These are phyloP conservation scores for Cacatua alba DNA, from an alignment of 2,113 vertebrate genomes.

Conservation along the genomic window DNA sequence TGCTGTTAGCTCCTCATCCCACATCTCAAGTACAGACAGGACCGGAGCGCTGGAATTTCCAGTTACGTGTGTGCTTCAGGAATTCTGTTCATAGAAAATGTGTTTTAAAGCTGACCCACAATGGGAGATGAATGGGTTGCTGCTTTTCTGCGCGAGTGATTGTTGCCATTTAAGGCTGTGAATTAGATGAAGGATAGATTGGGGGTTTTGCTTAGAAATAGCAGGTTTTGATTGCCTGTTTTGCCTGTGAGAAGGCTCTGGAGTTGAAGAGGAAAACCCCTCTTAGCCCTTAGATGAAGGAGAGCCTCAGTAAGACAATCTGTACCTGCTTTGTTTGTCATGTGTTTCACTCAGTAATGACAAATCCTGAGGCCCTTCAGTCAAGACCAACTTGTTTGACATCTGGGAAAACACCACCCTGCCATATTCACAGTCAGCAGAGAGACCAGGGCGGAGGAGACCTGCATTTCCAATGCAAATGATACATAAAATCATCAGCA, in stretches of 20 bases:
- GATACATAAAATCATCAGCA: background rate
- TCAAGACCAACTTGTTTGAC: background rate
- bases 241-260: background rate
- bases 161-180: slow-evolving; percentile 23
- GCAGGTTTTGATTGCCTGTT: background rate
- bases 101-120: slow-evolving; percentile 34
- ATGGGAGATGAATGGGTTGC: slow-evolving; percentile 1
- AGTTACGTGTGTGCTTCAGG: slow-evolving; percentile 21
- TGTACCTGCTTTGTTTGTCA: background rate
- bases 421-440: background rate
- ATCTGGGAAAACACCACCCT: background rate
- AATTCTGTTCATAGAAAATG: slow-evolving; percentile 13
- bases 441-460: background rate
- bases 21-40: slow-evolving; percentile 48
- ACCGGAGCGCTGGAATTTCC: background rate
- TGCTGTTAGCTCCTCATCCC: background rate
- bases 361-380: background rate
- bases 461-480: slow-evolving; percentile 56
- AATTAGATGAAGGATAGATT: background rate
- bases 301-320: background rate
- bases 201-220: background rate
- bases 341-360: slow-evolving; percentile 4
- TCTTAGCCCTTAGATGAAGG: background rate
- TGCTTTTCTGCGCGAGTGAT: background rate
- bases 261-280: background rate